Conservation (phyloP, 2,888 invertebrate species). For the Cheilosia grossa region DNA sequence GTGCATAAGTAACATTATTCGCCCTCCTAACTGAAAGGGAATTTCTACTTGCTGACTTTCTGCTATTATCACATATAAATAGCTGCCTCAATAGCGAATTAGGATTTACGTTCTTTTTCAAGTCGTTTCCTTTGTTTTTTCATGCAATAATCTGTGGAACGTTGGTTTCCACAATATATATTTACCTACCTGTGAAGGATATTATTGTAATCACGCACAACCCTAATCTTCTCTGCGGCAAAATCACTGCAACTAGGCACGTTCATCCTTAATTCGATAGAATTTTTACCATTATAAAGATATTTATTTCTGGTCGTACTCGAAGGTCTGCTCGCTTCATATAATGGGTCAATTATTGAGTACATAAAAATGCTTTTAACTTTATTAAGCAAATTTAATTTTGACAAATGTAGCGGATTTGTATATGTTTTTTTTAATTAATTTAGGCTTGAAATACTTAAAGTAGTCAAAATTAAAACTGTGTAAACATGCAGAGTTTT, state of each 20-base stretch:
- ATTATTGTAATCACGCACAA: constrained; percentile 45
- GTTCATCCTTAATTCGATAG: constrained; percentile 34
- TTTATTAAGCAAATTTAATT: constrained; percentile 18
- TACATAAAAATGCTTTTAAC: constrained; percentile 7
- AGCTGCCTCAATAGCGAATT: constrained; percentile 8
- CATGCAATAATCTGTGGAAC: constrained; percentile 21
- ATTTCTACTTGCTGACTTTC: constrained; percentile 5
- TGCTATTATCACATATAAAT: background rate
- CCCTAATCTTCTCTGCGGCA: constrained; percentile 25
- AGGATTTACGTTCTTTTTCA: constrained; percentile 27
- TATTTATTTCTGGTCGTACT: background rate
- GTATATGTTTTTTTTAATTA: too few species aligned
- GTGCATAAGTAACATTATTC: constrained; percentile 30
- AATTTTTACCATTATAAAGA: constrained; percentile 17
- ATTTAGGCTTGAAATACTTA: too few species aligned
- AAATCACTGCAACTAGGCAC: constrained; percentile 29
- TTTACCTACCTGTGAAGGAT: constrained; percentile 32
- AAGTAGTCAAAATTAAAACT: too few species aligned
- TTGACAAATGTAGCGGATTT: background rate
- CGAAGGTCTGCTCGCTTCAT: background rate
- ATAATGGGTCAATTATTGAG: constrained; percentile 26
- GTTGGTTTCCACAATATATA: constrained; percentile 26
- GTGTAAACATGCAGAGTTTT: too few species aligned
- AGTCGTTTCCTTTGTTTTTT: background rate
- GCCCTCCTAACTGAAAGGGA: constrained; percentile 11